Evolutionary conservation across 2,797 vertebrate species (phyloP).

Genomic region (Geotria australis): DNA sequence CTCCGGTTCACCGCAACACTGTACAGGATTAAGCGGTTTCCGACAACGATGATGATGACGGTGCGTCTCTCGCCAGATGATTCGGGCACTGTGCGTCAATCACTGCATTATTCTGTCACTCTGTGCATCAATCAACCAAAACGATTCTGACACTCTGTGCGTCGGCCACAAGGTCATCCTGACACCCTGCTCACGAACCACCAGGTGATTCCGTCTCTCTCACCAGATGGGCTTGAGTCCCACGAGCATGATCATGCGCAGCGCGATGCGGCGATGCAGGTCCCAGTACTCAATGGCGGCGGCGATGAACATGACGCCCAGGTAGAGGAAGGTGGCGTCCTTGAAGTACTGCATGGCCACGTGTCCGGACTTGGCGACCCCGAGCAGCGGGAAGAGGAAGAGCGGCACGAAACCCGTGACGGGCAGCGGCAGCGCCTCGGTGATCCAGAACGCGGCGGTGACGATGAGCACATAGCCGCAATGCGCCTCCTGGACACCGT

Average conservation of each 20-base stretch:
- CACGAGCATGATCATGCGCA: constrained; percentile 43
- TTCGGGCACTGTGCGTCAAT: too few relatives aligned
- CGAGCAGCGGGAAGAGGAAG: constrained; percentile 63
- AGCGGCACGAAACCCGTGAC: constrained; percentile 49
- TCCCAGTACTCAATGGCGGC: constrained; percentile 78
- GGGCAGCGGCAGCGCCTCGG: constrained; percentile 52
- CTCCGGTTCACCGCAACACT: too few relatives aligned
- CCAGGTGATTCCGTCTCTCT: too few relatives aligned
- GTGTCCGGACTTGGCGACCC: constrained; percentile 35
- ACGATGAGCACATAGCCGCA: constrained; percentile 49
- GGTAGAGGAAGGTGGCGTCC: constrained; percentile 52
- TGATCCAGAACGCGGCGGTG: constrained; percentile 75
- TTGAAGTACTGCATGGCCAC: constrained; percentile 41
- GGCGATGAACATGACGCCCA: constrained; percentile 55
- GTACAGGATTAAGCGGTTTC: too few relatives aligned
- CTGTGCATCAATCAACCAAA: too few relatives aligned
- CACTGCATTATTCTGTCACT: too few relatives aligned
- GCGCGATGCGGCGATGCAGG: constrained; percentile 51
- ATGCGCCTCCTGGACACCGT: constrained; percentile 21
- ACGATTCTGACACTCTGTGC: too few relatives aligned
- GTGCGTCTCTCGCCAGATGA: too few relatives aligned
- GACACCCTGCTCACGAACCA: too few relatives aligned
- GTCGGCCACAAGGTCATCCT: too few relatives aligned
- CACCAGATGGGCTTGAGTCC: constrained; percentile 57
- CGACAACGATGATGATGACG: too few relatives aligned